Evolutionary conservation across 2,113 vertebrate species (phyloP), one percentile per base, ranked within the genome.

Genomic region (Ictalurus punctatus): DNA sequence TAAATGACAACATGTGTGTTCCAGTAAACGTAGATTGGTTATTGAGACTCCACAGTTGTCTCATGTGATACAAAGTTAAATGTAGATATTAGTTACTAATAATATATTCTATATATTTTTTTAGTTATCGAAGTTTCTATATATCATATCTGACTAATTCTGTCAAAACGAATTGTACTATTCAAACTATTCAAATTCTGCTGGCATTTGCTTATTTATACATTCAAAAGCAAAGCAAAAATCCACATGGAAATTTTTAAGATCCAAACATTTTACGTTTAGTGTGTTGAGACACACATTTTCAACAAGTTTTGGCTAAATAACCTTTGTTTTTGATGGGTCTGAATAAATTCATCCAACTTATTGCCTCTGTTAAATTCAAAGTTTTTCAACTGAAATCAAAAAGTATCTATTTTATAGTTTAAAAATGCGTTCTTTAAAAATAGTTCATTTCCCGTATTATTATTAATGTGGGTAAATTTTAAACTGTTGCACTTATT

Each of bases 21-120:
- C 6, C 9, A 58, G n/a, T 71, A 71, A 25, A 54, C 21, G 54
- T 23, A 67, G 14, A 17, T 25, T 12, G n/a, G 16, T 78, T 34
- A 85, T 88, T 65, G 82, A 59, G 80, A 58, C 40, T 67, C 5
- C 25, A 59, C 9, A 73, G 14, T 58, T 81, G 79, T 81, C 52
- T 81, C n/a, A 10, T 56, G 34, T 76, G 48, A 73, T 79, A 63
- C 37, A 5, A 76, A 30, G 17, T 23, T 59, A 74, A 27, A 21
- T 16, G 37, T 16, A 10, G 23, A 54, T 9, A 54, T 78, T 69
- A 79, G 16, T 48, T 25, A 30, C 61, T 76, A 63, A 44, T 61
- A 2, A 69, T 67, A 61, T 69, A 27, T 9, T 48, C 25, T 8
- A 14, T 84, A 27, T 84, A 40, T 65, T 40, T 14, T 14, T 40